A percentile compares a stretch with the other conserved stretches of the same genome.
Conservation (phyloP, 2,888 invertebrate genomes). For the Anthophora plumipes region DNA sequence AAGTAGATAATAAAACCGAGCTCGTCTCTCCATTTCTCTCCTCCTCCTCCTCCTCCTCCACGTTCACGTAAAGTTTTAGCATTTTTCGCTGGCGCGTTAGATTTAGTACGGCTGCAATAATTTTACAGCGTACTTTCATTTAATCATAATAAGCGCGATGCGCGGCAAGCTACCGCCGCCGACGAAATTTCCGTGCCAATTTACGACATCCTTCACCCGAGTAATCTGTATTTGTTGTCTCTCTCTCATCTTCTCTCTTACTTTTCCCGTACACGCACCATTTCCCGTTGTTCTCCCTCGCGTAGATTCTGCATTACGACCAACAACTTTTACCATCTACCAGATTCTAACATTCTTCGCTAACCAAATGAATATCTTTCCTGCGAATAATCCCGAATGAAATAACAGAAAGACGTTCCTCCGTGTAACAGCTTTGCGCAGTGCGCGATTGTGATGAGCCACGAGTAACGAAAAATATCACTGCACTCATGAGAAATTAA, state of each 20-base stretch:
- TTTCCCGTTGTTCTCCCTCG: neutral
- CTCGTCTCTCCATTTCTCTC: too few species aligned
- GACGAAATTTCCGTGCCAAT: constrained; percentile 28
- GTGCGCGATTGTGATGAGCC: too few species aligned
- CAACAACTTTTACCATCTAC: neutral
- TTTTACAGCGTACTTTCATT: constrained; percentile 32
- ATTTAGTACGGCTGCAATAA: neutral
- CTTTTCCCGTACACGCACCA: neutral
- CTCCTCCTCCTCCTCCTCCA: too few species aligned
- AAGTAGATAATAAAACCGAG: too few species aligned
- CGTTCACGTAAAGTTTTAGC: neutral
- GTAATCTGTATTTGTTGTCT: constrained; percentile 33
- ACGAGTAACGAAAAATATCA: too few species aligned
- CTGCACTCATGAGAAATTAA: too few species aligned
- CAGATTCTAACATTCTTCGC: neutral
- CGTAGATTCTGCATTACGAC: neutral
- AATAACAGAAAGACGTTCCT: too few species aligned
- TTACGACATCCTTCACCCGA: constrained; percentile 24
- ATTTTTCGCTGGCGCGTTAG: neutral
- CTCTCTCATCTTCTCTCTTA: neutral
- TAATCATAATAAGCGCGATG: constrained; percentile 44
- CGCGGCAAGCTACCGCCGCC: constrained; percentile 22
- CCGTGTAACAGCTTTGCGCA: too few species aligned
- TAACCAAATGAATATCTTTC: neutral
- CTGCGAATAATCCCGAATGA: too few species aligned